Conservation (phyloP, 2,113 vertebrate genomes). For the Sardina pilchardus region DNA sequence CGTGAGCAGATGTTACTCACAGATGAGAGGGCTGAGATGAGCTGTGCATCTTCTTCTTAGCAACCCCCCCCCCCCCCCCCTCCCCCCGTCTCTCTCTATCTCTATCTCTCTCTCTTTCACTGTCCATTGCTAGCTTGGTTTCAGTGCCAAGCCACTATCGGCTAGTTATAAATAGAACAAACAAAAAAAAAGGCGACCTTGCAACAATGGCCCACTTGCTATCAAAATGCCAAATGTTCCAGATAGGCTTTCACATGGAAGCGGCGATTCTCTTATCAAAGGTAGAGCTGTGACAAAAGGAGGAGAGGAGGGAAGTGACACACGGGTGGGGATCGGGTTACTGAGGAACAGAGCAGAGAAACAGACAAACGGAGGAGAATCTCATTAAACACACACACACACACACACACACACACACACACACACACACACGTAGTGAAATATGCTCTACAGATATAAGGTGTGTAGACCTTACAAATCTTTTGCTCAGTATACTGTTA, state of each 20-base stretch:
- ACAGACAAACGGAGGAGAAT: background rate
- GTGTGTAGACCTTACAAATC: background rate
- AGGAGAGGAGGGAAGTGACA: background rate
- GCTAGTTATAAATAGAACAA: slow-evolving; percentile 20
- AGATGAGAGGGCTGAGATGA: slow-evolving; percentile 22
- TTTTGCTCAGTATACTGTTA: background rate
- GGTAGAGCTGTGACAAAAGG: background rate
- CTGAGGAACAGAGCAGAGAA: background rate
- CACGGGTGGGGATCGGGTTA: background rate
- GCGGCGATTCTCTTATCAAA: slow-evolving; percentile 7
- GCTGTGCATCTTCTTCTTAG: background rate
- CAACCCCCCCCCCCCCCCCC: background rate
- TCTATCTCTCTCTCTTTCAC: background rate
- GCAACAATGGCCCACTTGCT: background rate
- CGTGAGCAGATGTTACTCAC: slow-evolving; percentile 37
- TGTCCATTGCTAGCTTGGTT: background rate
- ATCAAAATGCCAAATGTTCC: slow-evolving; percentile 11
- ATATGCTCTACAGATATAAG: slow-evolving; percentile 10
- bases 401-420: slow-evolving; percentile 29
- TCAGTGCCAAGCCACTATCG: background rate
- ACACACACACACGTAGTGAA: slow-evolving; percentile 20
- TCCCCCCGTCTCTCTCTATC: no score
- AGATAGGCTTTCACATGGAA: background rate
- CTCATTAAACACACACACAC: background rate
- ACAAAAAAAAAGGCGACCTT: background rate